Conservation (phyloP, 2,888 invertebrate genomes). For the Amiota minor region DNA sequence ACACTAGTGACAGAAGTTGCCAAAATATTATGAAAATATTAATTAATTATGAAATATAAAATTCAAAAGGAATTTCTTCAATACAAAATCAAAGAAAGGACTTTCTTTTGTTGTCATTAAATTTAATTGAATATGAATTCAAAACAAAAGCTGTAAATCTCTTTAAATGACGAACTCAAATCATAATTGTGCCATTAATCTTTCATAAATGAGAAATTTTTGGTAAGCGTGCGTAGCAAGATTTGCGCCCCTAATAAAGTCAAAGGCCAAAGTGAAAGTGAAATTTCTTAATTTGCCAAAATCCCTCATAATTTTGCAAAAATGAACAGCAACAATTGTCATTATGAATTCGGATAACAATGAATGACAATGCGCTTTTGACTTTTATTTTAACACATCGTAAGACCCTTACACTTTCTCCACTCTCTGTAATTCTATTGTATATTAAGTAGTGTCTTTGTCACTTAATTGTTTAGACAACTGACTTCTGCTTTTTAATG, state of each 20-base stretch:
- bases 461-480: constrained; percentile 64
- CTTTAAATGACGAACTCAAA: neutral
- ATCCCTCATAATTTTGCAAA: constrained; percentile 11
- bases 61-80: too few relatives aligned
- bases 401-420: neutral
- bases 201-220: neutral
- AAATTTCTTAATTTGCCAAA: constrained; percentile 22
- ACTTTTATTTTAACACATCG: neutral
- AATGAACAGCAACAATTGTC: constrained; percentile 13
- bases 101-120: constrained; percentile 13
- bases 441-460: constrained; percentile 36
- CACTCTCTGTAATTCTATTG: neutral
- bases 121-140: neutral
- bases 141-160: neutral
- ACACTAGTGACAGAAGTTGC: too few relatives aligned
- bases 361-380: constrained; percentile 26
- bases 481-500: constrained; percentile 50
- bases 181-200: constrained; percentile 5
- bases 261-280: constrained; percentile 20
- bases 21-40: too few relatives aligned
- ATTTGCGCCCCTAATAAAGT: neutral
- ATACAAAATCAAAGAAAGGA: neutral
- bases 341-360: constrained; percentile 14
- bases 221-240: neutral
- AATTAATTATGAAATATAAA: too few relatives aligned